Conservation (phyloP, 2,797 vertebrate species). For the Adrianichthys oophorus region DNA sequence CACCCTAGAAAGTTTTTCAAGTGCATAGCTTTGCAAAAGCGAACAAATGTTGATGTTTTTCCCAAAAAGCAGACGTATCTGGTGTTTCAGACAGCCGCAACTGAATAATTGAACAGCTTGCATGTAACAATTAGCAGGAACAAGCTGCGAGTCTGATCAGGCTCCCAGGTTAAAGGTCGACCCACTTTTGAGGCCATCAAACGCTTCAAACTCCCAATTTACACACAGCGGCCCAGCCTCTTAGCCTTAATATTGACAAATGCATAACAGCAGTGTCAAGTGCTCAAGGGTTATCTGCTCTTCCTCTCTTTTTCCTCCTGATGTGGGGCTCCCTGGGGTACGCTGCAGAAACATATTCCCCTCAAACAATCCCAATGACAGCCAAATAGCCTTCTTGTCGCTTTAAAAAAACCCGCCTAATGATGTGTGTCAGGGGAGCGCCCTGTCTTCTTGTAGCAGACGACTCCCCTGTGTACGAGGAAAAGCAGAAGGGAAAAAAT, state of each 20-base stretch:
- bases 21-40: too few species aligned
- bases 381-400: slow-evolving; percentile 95
- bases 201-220: slow-evolving; percentile 69
- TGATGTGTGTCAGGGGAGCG: slow-evolving; percentile 93
- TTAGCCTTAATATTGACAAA: slow-evolving; percentile 86
- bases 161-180: slow-evolving; percentile 68
- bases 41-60: too few species aligned
- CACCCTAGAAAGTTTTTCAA: too few species aligned
- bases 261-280: slow-evolving; percentile 83
- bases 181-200: slow-evolving; percentile 48
- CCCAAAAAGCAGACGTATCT: too few species aligned
- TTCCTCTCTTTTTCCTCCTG: slow-evolving; percentile 72
- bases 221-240: slow-evolving; percentile 67
- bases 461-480: slow-evolving; percentile 81
- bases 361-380: slow-evolving; percentile 95
- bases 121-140: slow-evolving; percentile 65
- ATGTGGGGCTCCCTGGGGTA: slow-evolving; percentile 85
- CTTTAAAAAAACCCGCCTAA: slow-evolving; percentile 88
- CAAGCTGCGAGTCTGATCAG: slow-evolving; percentile 59
- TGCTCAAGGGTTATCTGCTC: slow-evolving; percentile 82
- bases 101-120: slow-evolving; percentile 32
- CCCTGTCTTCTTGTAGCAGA: slow-evolving; percentile 85
- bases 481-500: slow-evolving; percentile 71
- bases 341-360: slow-evolving; percentile 88
- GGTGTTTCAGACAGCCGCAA: not conserved